These are phyloP conservation scores for Scatophagus argus DNA, from an alignment of 2,113 vertebrate genomes.

Conservation along the genomic window DNA sequence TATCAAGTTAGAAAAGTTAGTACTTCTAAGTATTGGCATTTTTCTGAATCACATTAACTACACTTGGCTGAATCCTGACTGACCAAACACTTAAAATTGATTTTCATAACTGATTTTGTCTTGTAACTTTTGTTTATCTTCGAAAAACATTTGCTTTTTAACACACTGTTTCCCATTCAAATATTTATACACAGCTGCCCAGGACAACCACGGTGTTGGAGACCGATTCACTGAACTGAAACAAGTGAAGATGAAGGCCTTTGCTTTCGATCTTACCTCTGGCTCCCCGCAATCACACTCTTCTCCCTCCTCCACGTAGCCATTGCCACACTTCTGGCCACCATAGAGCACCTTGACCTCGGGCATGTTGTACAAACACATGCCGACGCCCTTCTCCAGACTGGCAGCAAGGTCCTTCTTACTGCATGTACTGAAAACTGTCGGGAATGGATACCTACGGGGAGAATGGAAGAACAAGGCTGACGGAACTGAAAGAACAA, in stretches of 20 bases:
- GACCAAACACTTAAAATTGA: conserved; percentile 2
- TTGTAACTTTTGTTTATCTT: conserved; percentile 3
- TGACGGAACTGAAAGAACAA: neutral
- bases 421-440: conserved; percentile 97
- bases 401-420: conserved; percentile 94
- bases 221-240: conserved; percentile 7
- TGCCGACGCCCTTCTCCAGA: conserved; percentile 96
- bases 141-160: conserved; percentile 14
- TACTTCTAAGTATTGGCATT: neutral
- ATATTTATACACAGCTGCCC: conserved; percentile 8
- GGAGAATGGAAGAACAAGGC: neutral
- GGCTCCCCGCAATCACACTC: conserved; percentile 98
- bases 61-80: neutral
- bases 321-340: conserved; percentile 95
- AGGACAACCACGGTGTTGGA: neutral
- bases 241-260: neutral
- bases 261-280: no score
- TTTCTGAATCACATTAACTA: conserved; percentile 8
- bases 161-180: conserved; percentile 13
- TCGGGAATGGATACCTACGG: conserved; percentile 93
- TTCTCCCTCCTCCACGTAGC: conserved; percentile 96
- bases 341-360: conserved; percentile 94
- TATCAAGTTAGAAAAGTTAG: neutral
- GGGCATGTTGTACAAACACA: conserved; percentile 98
- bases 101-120: conserved; percentile 1